Base-by-base conservation (phyloP, 2,797 vertebrate genomes). In the Sebastes steindachneri region DNA sequence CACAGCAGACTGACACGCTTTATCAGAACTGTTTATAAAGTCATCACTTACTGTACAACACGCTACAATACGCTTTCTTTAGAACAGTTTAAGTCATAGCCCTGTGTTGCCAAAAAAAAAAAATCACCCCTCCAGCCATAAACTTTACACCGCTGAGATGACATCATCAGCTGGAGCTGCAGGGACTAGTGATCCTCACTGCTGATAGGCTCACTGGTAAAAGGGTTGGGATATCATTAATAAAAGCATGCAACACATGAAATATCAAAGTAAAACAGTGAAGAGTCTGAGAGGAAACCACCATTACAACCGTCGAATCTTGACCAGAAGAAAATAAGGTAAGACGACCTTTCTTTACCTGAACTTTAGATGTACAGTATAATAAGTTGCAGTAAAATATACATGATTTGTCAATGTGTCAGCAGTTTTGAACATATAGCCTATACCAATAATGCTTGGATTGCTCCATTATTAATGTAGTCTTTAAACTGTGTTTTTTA, bases 181-280 rank as follows among this genome's bases (percentile, higher is more conserved):
- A 69, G 59, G 75, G 70, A 74, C 59, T 12, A 60, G 37, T 64
- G 9, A 65, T 78, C 25, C 69, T 79, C 2, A 23, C 41, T 55
- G 66, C 89, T 93, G 85, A 93, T 93, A 75, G 92, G 95, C 75
- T 92, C 1, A 9, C 37, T 17, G 26, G 35, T 7, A 89, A 87
- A 83, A 79, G 91, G 93, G 94, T 7, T 90, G 91, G 93, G 89
- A 91, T 78, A 54, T n/a, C 1, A 73, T 86, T 76, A 85, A 92
- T 93, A 94, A 94, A 93, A 92, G 75, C 86, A 82, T 62, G 79
- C 12, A 71, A 35, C 65, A 57, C 48, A 66, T 25, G 14, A 48
- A 63, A 26, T 68, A 68, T 74, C 60, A 66, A 41, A 80, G 60
- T 71, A 31, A 79, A 76, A 41, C 37, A 64, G 54, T 11, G 35